These are phyloP conservation scores for Notechis scutatus DNA, from an alignment of 2,113 vertebrate genomes.

Conservation along the genomic window DNA sequence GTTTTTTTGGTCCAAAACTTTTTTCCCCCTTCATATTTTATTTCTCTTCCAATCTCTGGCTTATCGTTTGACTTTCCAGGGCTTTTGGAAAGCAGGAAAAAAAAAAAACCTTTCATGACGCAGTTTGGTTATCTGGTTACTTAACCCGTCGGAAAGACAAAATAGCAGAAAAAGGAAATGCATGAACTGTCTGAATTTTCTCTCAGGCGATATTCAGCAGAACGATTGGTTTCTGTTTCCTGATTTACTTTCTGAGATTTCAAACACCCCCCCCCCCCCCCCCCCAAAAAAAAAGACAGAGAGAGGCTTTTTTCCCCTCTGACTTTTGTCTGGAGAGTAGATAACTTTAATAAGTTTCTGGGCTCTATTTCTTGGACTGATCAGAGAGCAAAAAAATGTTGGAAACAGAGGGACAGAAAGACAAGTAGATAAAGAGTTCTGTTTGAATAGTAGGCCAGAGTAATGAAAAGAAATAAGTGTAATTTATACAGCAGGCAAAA, in stretches of 20 bases:
- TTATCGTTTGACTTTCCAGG: background rate
- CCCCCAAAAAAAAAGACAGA: background rate
- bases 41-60: background rate
- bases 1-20: background rate
- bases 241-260: background rate
- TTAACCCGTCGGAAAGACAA: background rate
- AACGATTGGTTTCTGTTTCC: background rate
- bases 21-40: background rate
- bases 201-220: background rate
- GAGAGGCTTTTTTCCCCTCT: no score
- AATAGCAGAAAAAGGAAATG: background rate
- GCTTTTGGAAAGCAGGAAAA: background rate
- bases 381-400: background rate
- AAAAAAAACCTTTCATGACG: background rate
- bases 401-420: background rate
- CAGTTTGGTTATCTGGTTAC: background rate
- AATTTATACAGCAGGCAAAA: background rate
- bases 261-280: no score
- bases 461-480: conserved; percentile 1
- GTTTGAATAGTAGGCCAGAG: background rate
- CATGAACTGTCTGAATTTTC: background rate
- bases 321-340: background rate
- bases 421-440: background rate
- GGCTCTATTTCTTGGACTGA: background rate
- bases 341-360: background rate